Evolutionary conservation across 1,140 invertebrate species (phyloP), one percentile per base, ranked within the genome.

Genomic region (Neodiprion virginianus): DNA sequence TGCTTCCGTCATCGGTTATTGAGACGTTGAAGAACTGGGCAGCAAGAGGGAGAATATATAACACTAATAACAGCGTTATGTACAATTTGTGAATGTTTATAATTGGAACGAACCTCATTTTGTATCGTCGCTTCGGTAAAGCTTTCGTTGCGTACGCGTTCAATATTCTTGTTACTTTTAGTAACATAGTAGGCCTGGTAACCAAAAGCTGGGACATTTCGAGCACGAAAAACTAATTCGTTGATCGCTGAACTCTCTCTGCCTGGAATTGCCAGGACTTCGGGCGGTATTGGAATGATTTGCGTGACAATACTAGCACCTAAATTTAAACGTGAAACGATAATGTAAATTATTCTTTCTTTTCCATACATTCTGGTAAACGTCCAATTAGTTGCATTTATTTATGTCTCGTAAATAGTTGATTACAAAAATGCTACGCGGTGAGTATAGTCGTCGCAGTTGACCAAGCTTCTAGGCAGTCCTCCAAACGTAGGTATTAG

Each of bases 171-270:
- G 75, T 48, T 65, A 72, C 80, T 85, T 78, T 85, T 79, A 9
- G 81, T 80, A 0, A 95, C 85, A 65, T 90, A 91, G 79, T 90
- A 95, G 0, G 92, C 90, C 10, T 90, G 89, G 78, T 91, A 93
- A 0, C 94, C 94, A 28, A 95, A 75, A 0, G 94, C 86, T 8
- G 93, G 93, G 0, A 95, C 79, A 65, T 91, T 86, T 66, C 85
- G 79, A 7, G 93, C 92, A 71, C 90, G 79, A 82, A 95, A 95
- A 21, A 93, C 87, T 0, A 96, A 83, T 75, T 95, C 94, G 67
- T 90, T 87, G 8, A 85, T 87, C 0, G 93, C 92, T 1, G 76
- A 83, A 71, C 92, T 93, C 0, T 78, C 80, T 70, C 94, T 88
- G 1, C 93, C 93, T 0, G 93, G 92, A 1, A 96, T 88, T 40